Base-by-base conservation (phyloP, 1,140 invertebrate genomes). In the Aphaenogaster ashmeadi region DNA sequence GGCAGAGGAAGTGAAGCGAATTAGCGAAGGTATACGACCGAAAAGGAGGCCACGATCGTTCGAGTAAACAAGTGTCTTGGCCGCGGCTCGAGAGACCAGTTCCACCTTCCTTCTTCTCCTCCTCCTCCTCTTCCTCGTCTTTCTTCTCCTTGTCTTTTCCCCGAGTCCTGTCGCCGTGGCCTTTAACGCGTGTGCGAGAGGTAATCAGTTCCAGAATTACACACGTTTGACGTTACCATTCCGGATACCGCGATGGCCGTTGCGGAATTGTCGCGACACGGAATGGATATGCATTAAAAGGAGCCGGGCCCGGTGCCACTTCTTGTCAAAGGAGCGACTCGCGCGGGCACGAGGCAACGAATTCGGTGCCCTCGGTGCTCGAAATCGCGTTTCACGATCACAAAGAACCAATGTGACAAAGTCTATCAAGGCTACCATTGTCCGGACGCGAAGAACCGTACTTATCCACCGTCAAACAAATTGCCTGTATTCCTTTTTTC, bases 1-100 rank as follows among this genome's bases (percentile, higher is more conserved):
- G 88, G 78, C 86, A 75, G 90, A 92, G 91, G 92, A 93, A 93
- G 91, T 84, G 67, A 91, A 92, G 92, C 90, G 93, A 93, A 93
- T 93, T 93, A 93, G 92, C 89, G 92, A 93, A 93, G 92, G 93
- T 93, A 92, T 92, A 93, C 92, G 93, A 94, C 92, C 92, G 92
- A 93, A 92, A 94, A 93, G 88, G 91, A 90, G 92, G 91, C 92
- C 92, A 93, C 89, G 90, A 93, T 92, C 92, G 89, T 91, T 88
- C 88, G 92, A 91, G 91, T 92, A 93, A 92, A 93, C 92, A 92
- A 92, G 93, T 91, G 92, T 90, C 90, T 90, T 93, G 90, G 86
- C 88, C 86, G 62, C 64, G 78, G 36, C 66, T 56, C 50, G 69
- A 74, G 67, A 83, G 80, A 84, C 80, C 80, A 78, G 75, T 89